Base-by-base conservation (phyloP, 2,888 invertebrate species). In the Ennomos erosarius region DNA sequence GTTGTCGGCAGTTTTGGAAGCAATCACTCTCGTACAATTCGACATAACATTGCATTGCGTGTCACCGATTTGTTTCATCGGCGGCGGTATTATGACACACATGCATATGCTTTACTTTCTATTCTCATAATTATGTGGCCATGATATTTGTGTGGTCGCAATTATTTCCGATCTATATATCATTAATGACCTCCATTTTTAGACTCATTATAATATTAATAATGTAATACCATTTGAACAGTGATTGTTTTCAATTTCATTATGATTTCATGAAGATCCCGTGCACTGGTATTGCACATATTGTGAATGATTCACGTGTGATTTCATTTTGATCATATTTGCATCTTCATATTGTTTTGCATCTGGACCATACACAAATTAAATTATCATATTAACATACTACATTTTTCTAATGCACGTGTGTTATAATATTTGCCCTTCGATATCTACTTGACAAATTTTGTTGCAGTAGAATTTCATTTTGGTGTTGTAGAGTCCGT, bases 31-130 rank as follows among this genome's bases (percentile, higher is more conserved):
- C 63, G 55, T 59, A 43, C 26, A 26, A 6, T 59, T 57, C 46
- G 33, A 60, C 47, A 33, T 50, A n/a, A 74, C 76, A 72, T 79
- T 78, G 75, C 80, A 78, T 84, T 84, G 76, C 81, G 81, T 83
- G 76, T 79, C 79, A 78, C 74, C 78, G 75, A 76, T 75, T 78
- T 75, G 75, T 79, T 67, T 78, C 73, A 77, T 80, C 72, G 70
- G 69, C 70, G 75, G 79, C 79, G 81, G 79, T 81, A 74, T 82
- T 84, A 78, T 84, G 77, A 81, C 85, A 84, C 84, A 84, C 81
- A 80, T 82, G 74, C 78, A 78, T 76, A 75, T 13, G 26, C 40
- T 9, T 26, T 26, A 26, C 26, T 26, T 26, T 26, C 26, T 26
- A 26, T 26, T 6, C 4, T 6, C 4, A 26, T 26, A 26, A 26